Conservation (phyloP, 2,888 invertebrate genomes). For the Troides oblongomaculatus region DNA sequence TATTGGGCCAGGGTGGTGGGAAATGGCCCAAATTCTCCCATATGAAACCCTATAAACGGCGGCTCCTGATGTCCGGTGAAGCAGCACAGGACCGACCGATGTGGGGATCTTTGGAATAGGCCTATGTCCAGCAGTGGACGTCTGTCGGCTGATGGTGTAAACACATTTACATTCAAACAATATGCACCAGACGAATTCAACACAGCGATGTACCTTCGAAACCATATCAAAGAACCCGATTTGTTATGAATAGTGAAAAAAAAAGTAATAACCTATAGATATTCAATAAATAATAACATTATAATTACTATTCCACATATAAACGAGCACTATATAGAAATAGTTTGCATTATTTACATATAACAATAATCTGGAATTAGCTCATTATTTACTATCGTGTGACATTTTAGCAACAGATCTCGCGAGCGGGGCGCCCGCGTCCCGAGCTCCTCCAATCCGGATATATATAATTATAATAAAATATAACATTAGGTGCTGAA, state of each 20-base stretch:
- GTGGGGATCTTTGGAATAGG: too few relatives aligned
- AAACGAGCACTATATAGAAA: slow-evolving; percentile 1
- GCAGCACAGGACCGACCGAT: too few relatives aligned
- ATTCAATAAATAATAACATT: slow-evolving; percentile 9
- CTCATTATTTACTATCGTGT: not conserved
- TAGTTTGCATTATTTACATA: slow-evolving; percentile 5
- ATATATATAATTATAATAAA: not conserved
- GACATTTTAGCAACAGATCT: not conserved
- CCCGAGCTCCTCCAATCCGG: not conserved
- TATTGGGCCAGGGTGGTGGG: too few relatives aligned
- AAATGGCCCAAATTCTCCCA: too few relatives aligned
- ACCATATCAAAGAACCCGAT: slow-evolving; percentile 13
- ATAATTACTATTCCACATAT: not conserved
- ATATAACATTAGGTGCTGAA: not conserved
- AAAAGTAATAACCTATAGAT: not conserved
- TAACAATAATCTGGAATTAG: slow-evolving; percentile 1
- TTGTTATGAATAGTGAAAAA: slow-evolving; percentile 14
- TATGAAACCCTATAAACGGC: too few relatives aligned
- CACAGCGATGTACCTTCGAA: not conserved
- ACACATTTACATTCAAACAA: not conserved
- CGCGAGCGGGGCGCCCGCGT: not conserved
- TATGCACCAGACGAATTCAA: not conserved
- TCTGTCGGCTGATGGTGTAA: too few relatives aligned
- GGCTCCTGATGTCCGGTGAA: too few relatives aligned
- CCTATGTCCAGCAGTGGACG: too few relatives aligned